A percentile compares a stretch with the other conserved stretches of the same genome.
Conservation (phyloP, 1,140 invertebrate species). For the Listronotus bonariensis region DNA sequence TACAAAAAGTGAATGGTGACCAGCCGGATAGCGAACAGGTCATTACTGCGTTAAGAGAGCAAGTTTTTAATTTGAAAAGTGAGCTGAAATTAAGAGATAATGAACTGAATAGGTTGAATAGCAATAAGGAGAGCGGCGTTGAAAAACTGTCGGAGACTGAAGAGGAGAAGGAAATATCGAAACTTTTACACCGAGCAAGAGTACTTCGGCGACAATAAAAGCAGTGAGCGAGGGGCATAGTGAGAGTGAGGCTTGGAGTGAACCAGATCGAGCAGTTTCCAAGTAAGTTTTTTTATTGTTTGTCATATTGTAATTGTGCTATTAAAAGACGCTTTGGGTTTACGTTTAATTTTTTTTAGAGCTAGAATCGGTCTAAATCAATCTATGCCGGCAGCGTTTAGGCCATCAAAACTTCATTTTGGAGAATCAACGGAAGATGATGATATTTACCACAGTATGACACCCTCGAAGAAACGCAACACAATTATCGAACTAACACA, state of each 20-base stretch:
- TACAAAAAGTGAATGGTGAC: conserved; percentile 45
- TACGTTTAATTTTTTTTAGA: conserved; percentile 15
- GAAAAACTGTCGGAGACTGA: conserved; percentile 13
- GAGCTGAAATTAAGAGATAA: conserved; percentile 57
- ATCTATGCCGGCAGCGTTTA: conserved; percentile 13
- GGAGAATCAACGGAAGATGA: conserved; percentile 31
- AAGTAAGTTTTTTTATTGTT: conserved; percentile 47
- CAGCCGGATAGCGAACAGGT: conserved; percentile 50
- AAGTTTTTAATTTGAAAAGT: conserved; percentile 55
- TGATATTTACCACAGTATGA: conserved; percentile 10
- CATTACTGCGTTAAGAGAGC: conserved; percentile 46
- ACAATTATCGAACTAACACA: conserved; percentile 16
- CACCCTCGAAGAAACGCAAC: conserved; percentile 19
- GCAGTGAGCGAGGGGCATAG: conserved; percentile 56
- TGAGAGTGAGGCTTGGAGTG: conserved; percentile 80
- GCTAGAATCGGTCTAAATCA: conserved; percentile 39
- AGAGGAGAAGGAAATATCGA: conserved; percentile 2
- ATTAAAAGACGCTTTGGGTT: too few species aligned
- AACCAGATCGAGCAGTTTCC: conserved; percentile 80
- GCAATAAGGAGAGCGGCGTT: conserved; percentile 17
- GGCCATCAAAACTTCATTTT: background rate
- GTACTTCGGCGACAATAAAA: conserved; percentile 42
- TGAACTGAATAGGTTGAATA: conserved; percentile 54
- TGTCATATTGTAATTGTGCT: too few species aligned
- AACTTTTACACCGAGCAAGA: conserved; percentile 21